These are phyloP conservation scores for Colaptes auratus DNA, from an alignment of 2,113 vertebrate species.

Conservation along the genomic window DNA sequence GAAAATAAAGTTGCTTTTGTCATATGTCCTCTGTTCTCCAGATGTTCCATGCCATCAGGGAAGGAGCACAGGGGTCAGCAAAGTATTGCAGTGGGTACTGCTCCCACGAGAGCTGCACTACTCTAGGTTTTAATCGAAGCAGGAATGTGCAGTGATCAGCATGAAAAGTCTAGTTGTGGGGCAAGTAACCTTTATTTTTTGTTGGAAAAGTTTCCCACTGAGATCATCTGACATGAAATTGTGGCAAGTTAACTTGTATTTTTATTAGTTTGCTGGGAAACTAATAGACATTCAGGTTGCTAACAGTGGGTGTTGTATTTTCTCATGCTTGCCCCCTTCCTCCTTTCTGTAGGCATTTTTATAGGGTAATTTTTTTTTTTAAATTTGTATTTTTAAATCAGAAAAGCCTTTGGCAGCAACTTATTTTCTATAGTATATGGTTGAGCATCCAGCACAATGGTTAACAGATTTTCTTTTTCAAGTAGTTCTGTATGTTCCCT, in stretches of 20 bases:
- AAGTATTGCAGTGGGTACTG: conserved; percentile 35
- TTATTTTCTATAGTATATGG: background rate
- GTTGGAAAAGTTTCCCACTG: conserved; percentile 45
- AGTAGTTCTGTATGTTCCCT: background rate
- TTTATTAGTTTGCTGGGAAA: background rate
- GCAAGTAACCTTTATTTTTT: conserved; percentile 45
- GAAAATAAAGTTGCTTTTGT: conserved; percentile 59
- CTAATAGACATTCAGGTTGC: background rate
- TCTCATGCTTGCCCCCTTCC: background rate
- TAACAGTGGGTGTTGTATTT: background rate
- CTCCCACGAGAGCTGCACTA: conserved; percentile 18
- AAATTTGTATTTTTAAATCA: background rate
- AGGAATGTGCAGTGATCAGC: conserved; percentile 61
- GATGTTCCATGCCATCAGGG: conserved; percentile 43
- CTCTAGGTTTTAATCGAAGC: background rate
- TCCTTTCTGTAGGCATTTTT: background rate
- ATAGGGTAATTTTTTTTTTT: background rate
- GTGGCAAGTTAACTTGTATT: background rate
- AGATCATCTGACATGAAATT: conserved; percentile 38
- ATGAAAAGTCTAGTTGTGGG: conserved; percentile 35
- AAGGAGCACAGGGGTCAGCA: conserved; percentile 32
- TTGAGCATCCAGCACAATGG: background rate
- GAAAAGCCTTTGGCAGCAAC: background rate
- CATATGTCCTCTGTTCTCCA: conserved; percentile 26
- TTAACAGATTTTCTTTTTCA: background rate